Conservation (phyloP, 2,113 vertebrate genomes). For the Neogale vison region DNA sequence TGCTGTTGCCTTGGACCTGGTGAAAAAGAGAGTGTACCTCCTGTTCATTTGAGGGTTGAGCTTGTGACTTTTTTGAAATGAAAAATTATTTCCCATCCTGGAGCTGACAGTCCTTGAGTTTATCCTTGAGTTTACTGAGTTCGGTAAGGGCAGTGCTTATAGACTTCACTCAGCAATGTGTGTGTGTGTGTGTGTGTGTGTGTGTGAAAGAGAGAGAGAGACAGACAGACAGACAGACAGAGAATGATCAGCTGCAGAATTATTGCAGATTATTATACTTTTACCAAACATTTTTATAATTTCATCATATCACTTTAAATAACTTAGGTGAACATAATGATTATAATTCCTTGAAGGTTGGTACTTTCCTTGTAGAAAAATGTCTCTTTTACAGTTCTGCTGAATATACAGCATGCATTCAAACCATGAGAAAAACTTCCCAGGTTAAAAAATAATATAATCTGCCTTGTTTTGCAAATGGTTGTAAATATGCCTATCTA, state of each 20-base stretch:
- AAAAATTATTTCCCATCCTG: neutral
- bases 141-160: neutral
- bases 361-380: neutral
- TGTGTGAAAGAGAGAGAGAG: neutral
- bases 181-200: neutral
- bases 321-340: neutral
- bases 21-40: neutral
- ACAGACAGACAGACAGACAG: no score
- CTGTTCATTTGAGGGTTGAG: neutral
- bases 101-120: slow-evolving; percentile 16
- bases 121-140: neutral
- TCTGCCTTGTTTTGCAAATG: neutral
- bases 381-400: neutral
- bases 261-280: neutral
- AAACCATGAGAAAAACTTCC: neutral
- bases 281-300: neutral
- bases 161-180: neutral
- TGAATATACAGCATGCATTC: neutral
- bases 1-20: neutral
- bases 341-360: neutral
- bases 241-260: neutral
- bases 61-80: neutral
- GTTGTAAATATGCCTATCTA: neutral
- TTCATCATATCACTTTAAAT: neutral
- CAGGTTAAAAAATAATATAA: neutral